phyloP scores from a whole-genome alignment of 1,140 invertebrate species.

The Heliconius eleuchia region DNA sequence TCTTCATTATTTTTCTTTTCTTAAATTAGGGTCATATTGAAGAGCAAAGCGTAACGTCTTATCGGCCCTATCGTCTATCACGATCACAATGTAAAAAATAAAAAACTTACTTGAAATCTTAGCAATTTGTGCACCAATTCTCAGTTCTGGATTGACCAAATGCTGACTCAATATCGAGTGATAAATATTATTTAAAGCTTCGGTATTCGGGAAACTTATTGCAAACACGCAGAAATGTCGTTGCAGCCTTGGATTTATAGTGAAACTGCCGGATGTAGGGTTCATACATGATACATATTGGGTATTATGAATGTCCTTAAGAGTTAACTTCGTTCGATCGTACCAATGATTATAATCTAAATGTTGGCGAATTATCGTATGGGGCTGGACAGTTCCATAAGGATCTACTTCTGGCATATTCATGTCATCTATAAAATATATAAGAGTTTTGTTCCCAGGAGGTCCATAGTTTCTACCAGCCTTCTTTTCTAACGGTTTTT shows the following conservation, averaged over 20 bases:
- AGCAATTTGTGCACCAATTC: constrained; percentile 85
- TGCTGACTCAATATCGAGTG: constrained; percentile 93
- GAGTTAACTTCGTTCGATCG: constrained; percentile 92
- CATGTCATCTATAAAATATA: constrained; percentile 98
- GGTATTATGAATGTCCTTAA: constrained; percentile 98
- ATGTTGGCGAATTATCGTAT: constrained; percentile 97
- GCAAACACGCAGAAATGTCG: constrained; percentile 97
- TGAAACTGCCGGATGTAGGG: constrained; percentile 97
- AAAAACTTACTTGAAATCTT: constrained; percentile 78
- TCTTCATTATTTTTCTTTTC: no score
- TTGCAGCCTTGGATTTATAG: constrained; percentile 96
- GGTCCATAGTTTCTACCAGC: constrained; percentile 97
- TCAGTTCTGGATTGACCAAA: constrained; percentile 89
- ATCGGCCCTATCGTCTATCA: no score
- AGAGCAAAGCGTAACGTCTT: no score
- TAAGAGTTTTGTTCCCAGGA: constrained; percentile 95
- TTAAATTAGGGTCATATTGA: no score
- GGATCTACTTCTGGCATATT: constrained; percentile 98
- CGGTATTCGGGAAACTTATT: constrained; percentile 93
- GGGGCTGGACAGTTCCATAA: constrained; percentile 97
- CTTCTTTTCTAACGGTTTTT: constrained; percentile 98
- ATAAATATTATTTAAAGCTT: constrained; percentile 95
- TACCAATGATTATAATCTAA: constrained; percentile 98
- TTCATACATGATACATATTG: constrained; percentile 99
- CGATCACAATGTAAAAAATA: neutral